phyloP scores from a whole-genome alignment of 2,113 vertebrate species.

The Nerophis ophidion region DNA sequence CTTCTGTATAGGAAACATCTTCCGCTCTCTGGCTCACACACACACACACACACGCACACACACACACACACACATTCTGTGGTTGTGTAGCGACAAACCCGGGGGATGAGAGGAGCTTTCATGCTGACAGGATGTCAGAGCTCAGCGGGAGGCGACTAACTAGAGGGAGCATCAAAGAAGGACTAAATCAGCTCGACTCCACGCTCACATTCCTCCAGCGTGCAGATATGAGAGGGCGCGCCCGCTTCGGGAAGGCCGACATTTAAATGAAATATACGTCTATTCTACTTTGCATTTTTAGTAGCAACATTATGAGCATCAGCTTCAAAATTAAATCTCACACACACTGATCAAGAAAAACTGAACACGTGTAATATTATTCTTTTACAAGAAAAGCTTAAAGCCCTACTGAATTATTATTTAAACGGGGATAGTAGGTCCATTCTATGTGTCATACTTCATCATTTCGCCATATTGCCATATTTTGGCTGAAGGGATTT shows the following conservation, averaged over 20 bases:
- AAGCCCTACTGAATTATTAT: too few relatives aligned
- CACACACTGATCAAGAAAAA: slow-evolving; percentile 15
- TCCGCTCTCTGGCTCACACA: slow-evolving; percentile 7
- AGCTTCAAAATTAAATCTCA: slow-evolving; percentile 33
- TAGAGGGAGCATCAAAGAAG: slow-evolving; percentile 67
- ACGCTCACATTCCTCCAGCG: slow-evolving; percentile 56
- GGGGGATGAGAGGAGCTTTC: slow-evolving; percentile 61
- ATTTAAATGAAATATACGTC: too few relatives aligned
- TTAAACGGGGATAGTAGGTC: too few relatives aligned
- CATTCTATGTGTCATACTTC: too few relatives aligned
- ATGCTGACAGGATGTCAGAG: slow-evolving; percentile 68
- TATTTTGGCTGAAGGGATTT: too few relatives aligned
- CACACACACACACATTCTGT: slow-evolving; percentile 47
- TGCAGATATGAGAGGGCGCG: slow-evolving; percentile 39
- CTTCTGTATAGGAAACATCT: slow-evolving; percentile 4
- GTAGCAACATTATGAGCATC: slow-evolving; percentile 41
- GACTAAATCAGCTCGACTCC: slow-evolving; percentile 54
- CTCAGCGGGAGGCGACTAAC: slow-evolving; percentile 63
- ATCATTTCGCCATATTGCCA: too few relatives aligned
- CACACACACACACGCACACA: slow-evolving; percentile 31
- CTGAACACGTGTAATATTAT: too few relatives aligned
- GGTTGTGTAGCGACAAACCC: slow-evolving; percentile 65
- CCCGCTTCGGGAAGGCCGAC: slow-evolving; percentile 21
- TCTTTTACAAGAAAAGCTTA: too few relatives aligned
- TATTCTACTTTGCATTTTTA: background rate